These are phyloP conservation scores for Pipa parva DNA, from an alignment of 2,113 vertebrate species.

Conservation along the genomic window DNA sequence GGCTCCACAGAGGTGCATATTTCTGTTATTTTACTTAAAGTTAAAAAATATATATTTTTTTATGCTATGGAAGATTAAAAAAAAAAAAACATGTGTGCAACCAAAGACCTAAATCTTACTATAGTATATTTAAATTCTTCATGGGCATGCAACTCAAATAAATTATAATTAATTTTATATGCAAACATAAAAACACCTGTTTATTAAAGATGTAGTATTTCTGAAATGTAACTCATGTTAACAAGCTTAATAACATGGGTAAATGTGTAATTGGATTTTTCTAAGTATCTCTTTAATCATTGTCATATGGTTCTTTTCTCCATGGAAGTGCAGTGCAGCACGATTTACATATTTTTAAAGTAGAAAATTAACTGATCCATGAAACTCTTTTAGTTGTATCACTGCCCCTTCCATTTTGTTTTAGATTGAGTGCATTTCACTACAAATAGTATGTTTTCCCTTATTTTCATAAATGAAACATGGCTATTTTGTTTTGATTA, in stretches of 20 bases:
- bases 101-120: background rate
- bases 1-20: too few relatives aligned
- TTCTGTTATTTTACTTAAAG: too few relatives aligned
- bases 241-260: background rate
- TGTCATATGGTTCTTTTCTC: background rate
- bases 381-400: background rate
- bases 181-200: background rate
- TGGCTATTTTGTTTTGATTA: too few relatives aligned
- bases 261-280: background rate
- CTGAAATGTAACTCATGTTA: background rate
- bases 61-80: too few relatives aligned
- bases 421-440: too few relatives aligned
- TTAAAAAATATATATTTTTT: too few relatives aligned
- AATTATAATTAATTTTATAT: too few relatives aligned
- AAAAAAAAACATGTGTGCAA: too few relatives aligned
- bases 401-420: background rate
- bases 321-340: background rate
- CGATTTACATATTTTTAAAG: background rate
- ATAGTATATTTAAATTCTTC: background rate
- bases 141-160: too few relatives aligned
- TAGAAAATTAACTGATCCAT: background rate
- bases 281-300: background rate
- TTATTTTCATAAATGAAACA: background rate
- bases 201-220: background rate
- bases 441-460: too few relatives aligned